Base-by-base conservation (phyloP, 2,888 invertebrate genomes). In the Polydrusus pterygomalis region DNA sequence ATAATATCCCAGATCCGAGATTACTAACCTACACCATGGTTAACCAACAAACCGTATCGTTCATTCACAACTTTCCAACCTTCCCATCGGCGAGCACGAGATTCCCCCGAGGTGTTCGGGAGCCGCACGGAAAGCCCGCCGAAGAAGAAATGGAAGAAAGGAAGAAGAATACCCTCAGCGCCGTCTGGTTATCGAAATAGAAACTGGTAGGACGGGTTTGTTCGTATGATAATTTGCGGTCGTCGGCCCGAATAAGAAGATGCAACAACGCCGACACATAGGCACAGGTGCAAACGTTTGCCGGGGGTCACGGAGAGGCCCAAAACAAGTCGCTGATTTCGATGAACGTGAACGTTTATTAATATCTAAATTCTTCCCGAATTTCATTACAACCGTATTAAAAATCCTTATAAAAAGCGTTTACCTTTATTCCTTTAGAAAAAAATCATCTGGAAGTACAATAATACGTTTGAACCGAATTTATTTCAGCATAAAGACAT, bases 201-300 rank as follows among this genome's bases (percentile, higher is more conserved):
- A 87, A 87, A 87, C 87, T 87, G 86, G 87, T 86, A 86, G 85
- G 85, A 86, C 87, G 85, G 82, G 87, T 87, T 85, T n/a, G n/a
- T n/a, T 85, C 85, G 84, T 85, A 86, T 86, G 85, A 86, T 86
- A 86, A 79, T 80, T 82, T 80, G 85, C 86, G 86, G 86, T 87
- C 86, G 86, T 84, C 84, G 85, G 84, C 85, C 86, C 83, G 81
- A 82, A 82, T 38, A 25, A 20, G 34, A 20, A 60, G 60, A 60
- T 45, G 70, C 70, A 25, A 25, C 25, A 25, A 3, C 25, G 49
- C n/a, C 64, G 56, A 56, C 64, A 72, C 71, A 72, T 64, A 56
- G 64, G 71, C 54, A 65, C 64, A 72, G 34, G 43, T 56, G n/a
- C n/a, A n/a, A n/a, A n/a, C n/a, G n/a, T 72, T 20, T 64, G 56